Evolutionary conservation across 1,140 invertebrate species (phyloP).

Genomic region (Vanessa atalanta): DNA sequence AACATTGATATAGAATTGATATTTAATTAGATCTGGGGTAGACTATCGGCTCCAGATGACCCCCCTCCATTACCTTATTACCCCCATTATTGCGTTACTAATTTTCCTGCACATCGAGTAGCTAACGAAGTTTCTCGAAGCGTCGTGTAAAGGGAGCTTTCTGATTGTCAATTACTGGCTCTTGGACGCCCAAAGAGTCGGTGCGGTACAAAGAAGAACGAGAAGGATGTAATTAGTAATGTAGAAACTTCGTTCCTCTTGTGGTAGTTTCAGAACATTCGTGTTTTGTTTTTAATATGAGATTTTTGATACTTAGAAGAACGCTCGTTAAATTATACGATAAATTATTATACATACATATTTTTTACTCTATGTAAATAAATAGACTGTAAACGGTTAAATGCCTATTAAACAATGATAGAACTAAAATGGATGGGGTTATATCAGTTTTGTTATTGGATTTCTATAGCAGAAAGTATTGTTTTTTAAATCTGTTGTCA

Average conservation of each 20-base stretch:
- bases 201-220: constrained; percentile 54
- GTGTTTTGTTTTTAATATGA: not conserved
- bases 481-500: too few relatives aligned
- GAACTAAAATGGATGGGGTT: too few relatives aligned
- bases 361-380: too few relatives aligned
- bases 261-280: constrained; percentile 1
- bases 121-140: constrained; percentile 72
- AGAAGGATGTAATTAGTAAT: constrained; percentile 68
- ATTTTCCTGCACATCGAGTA: constrained; percentile 74
- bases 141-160: constrained; percentile 65
- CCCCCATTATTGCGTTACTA: constrained; percentile 76
- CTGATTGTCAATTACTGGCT: constrained; percentile 77
- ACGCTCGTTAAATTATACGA: too few relatives aligned
- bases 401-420: too few relatives aligned
- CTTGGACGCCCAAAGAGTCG: constrained; percentile 67
- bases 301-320: not conserved
- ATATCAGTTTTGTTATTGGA: too few relatives aligned
- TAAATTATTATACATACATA: too few relatives aligned
- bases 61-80: constrained; percentile 75
- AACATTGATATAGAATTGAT: constrained; percentile 59
- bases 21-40: constrained; percentile 63
- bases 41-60: constrained; percentile 63
- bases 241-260: constrained; percentile 26
- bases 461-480: too few relatives aligned
- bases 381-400: too few relatives aligned